Evolutionary conservation across 2,888 invertebrate species (phyloP).

Genomic region (Sarcophaga rosellei): DNA sequence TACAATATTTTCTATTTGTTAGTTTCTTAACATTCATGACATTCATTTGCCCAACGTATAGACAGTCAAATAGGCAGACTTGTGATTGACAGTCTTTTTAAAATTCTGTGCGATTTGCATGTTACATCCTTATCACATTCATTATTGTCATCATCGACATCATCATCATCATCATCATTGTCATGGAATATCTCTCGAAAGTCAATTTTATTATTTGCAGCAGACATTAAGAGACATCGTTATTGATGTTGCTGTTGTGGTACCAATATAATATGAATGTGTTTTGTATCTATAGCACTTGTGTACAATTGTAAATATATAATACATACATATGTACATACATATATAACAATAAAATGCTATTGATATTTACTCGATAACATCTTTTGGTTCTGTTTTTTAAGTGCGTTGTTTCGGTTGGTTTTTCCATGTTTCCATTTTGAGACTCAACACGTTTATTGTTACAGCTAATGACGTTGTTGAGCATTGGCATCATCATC

Average conservation of each 20-base stretch:
- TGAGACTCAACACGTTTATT: constrained; percentile 64
- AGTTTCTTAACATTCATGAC: constrained; percentile 26
- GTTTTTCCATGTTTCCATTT: constrained; percentile 64
- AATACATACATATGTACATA: not conserved
- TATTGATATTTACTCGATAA: constrained; percentile 48
- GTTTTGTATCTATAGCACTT: no score
- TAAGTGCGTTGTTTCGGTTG: constrained; percentile 44
- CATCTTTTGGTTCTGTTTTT: constrained; percentile 26
- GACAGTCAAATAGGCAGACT: not conserved
- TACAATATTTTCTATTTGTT: constrained; percentile 9
- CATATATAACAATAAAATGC: not conserved
- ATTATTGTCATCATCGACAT: not conserved
- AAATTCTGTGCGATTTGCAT: constrained; percentile 29
- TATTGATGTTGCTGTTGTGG: constrained; percentile 1
- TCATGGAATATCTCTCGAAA: constrained; percentile 5
- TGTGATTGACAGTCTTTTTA: not conserved
- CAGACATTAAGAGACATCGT: not conserved
- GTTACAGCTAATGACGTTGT: constrained; percentile 40
- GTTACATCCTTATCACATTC: not conserved
- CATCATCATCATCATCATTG: not conserved
- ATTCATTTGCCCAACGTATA: not conserved
- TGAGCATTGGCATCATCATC: not conserved
- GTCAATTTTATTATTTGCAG: constrained; percentile 35
- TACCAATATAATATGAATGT: not conserved
- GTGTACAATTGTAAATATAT: not conserved